Evolutionary conservation across 2,888 invertebrate genomes (phyloP).

Genomic region (Calameuta pallipes): DNA sequence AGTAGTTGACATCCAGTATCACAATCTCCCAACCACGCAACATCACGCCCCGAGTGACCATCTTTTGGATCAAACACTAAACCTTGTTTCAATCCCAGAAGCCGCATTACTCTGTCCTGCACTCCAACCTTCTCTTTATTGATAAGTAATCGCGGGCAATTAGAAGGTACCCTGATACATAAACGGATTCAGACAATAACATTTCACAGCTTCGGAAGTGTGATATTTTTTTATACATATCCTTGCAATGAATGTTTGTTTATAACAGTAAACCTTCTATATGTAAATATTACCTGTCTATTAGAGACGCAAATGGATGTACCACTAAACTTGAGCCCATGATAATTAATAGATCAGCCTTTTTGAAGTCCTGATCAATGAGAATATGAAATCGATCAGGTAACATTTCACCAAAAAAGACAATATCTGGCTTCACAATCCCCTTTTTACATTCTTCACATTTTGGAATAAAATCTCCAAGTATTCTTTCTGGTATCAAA

Average conservation of each 20-base stretch:
- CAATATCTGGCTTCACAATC: slow-evolving; percentile 93
- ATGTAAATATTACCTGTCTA: slow-evolving; percentile 74
- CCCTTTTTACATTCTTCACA: slow-evolving; percentile 80
- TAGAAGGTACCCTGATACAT: slow-evolving; percentile 71
- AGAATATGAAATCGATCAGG: slow-evolving; percentile 81
- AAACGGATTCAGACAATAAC: not conserved
- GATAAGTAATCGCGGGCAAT: slow-evolving; percentile 85
- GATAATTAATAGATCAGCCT: slow-evolving; percentile 92
- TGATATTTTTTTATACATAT: not conserved
- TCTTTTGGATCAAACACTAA: slow-evolving; percentile 76
- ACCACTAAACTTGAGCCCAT: slow-evolving; percentile 96
- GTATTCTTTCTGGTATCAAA: slow-evolving; percentile 74
- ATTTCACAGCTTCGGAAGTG: not conserved
- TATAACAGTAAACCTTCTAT: not conserved
- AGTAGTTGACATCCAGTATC: slow-evolving; percentile 82
- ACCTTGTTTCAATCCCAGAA: slow-evolving; percentile 70
- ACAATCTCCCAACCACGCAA: slow-evolving; percentile 86
- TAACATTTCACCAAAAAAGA: slow-evolving; percentile 94
- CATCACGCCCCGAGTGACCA: slow-evolving; percentile 74
- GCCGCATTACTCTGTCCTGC: slow-evolving; percentile 58
- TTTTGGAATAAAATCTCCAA: slow-evolving; percentile 79
- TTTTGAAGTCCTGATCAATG: slow-evolving; percentile 79
- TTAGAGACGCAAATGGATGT: slow-evolving; percentile 92
- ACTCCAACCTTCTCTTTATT: slow-evolving; percentile 78
- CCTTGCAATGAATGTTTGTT: not conserved